A percentile compares a stretch with the other conserved stretches of the same genome.
phyloP scores from a whole-genome alignment of 2,797 vertebrate species.

The Myiotriccus ornatus region DNA sequence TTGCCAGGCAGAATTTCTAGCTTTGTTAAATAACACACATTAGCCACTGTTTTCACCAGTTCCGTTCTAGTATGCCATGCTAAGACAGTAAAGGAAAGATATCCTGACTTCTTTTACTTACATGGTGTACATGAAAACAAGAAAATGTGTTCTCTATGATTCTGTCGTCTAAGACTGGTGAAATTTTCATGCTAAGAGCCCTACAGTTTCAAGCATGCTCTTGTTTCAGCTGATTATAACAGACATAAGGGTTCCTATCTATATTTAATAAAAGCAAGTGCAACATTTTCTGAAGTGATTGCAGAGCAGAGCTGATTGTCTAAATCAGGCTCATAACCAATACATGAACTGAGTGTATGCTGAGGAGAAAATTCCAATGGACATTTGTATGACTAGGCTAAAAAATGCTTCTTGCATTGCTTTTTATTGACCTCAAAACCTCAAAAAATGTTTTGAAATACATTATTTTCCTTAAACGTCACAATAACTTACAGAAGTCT shows the following conservation, averaged over 20 bases:
- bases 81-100: neutral
- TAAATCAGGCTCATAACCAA: conserved; percentile 47
- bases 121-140: neutral
- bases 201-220: conserved; percentile 19
- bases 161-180: conserved; percentile 43
- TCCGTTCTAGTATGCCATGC: neutral
- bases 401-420: neutral
- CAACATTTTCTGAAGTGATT: conserved; percentile 44
- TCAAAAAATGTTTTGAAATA: neutral
- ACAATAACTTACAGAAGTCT: neutral
- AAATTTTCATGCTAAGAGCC: conserved; percentile 72
- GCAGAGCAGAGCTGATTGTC: conserved; percentile 30
- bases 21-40: conserved; percentile 17
- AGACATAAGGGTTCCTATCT: conserved; percentile 61
- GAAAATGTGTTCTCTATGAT: neutral
- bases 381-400: neutral
- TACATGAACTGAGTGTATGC: neutral
- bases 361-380: neutral
- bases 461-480: neutral
- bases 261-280: conserved; percentile 71
- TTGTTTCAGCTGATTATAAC: conserved; percentile 65
- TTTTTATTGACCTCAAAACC: neutral
- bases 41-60: conserved; percentile 3
- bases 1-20: neutral
- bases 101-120: conserved; percentile 28